Percentiles rank a stretch among this genome's conserved stretches.
These are phyloP conservation scores for Columbina picui DNA, from an alignment of 2,113 vertebrate genomes.

Conservation along the genomic window DNA sequence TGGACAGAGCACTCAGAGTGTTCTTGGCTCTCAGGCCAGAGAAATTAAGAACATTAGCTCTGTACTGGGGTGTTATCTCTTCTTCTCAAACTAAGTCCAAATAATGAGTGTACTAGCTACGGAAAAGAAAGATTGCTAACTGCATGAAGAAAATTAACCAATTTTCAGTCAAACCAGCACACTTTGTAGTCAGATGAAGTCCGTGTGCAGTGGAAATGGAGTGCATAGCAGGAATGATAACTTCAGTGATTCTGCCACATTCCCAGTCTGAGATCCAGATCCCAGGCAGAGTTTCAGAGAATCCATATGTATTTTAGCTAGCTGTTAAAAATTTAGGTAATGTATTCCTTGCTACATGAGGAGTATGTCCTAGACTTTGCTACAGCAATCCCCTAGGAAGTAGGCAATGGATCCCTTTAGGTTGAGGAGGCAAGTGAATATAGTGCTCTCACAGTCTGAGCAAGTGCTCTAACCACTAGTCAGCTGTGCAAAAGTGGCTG, in stretches of 20 bases:
- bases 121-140: no score
- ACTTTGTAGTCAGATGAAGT: rapidly evolving
- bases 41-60: no score
- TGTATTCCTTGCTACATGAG: rapidly evolving
- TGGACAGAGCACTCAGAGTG: no score
- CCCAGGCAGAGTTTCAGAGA: neutral
- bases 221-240: rapidly evolving
- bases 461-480: neutral
- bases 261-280: neutral
- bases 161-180: no score
- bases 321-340: neutral
- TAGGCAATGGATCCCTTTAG: neutral
- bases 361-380: neutral
- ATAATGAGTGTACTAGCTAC: no score
- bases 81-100: no score
- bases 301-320: rapidly evolving
- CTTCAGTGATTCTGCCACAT: rapidly evolving
- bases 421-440: rapidly evolving
- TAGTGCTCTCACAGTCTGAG: rapidly evolving
- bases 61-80: no score
- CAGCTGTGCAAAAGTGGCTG: neutral
- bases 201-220: rapidly evolving
- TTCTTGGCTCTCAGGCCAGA: no score
- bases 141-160: no score
- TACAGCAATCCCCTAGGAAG: neutral